Evolutionary conservation across 2,797 vertebrate genomes (phyloP), one percentile per base, ranked within the genome.

Genomic region (Mareca penelope): DNA sequence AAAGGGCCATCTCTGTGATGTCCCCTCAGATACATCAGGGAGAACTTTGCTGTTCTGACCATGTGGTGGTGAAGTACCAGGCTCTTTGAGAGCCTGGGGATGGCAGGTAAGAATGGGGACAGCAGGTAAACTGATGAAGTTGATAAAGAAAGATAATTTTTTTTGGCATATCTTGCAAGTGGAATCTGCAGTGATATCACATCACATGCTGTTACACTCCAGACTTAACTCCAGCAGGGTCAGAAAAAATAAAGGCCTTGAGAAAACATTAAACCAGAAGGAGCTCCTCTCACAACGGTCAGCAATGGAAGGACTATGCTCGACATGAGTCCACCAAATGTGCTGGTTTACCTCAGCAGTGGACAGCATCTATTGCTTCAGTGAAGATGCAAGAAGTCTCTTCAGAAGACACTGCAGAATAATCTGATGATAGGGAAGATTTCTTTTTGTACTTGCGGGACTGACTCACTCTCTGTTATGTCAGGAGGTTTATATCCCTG

Each of bases 401-500:
- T 86, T 48, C 14, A 42, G 50, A 70, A 87, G 59, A 73, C 28
- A 23, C 55, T 87, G 88, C 69, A 75, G 59, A 87, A 15, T 61
- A 73, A 93, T 50, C 55, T 65, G 56, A 63, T 39, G 68, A 75
- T 37, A 68, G 29, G 33, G n/a, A 90, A 80, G 33, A 42, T 80
- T 92, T 94, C 53, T 86, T 96, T 86, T 77, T 71, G 73, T 84
- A 75, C 29, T 91, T 91, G 15, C 9, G 55, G 75, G 37, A 46
- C 76, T 97, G 95, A 96, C 53, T 95, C 93, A 96, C 56, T 61
- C 89, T 85, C 71, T 94, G 80, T 44, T 90, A 8, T 82, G 89
- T 96, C 94, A 93, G 94, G 91, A 88, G 85, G 92, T 95, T 94
- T 96, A 63, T 85, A 78, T 88, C 85, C 68, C 64, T 75, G 56